Base-by-base conservation (phyloP, 2,113 vertebrate species). In the Centropus unirufus region DNA sequence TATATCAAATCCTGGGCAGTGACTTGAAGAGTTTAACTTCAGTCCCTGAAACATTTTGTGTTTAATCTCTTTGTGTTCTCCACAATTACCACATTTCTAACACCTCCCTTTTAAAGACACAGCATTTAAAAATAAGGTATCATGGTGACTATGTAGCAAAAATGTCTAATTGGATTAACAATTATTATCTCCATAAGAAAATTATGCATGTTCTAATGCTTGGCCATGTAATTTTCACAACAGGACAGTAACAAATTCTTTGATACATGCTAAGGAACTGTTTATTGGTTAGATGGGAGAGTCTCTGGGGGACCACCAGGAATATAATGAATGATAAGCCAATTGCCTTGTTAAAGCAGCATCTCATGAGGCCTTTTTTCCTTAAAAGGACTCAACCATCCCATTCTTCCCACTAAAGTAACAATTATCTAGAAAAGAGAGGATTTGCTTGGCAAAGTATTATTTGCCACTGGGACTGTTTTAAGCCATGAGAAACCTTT, bases 121-220 rank as follows among this genome's bases (percentile, higher is more conserved):
- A 52, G 29, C 29, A 49, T 81, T 87, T 49, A 78, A 77, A 83
- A 88, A 64, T 22, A 66, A 62, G 27, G 34, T 59, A 26, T 66
- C 47, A 9, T 51, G 59, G 39, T 88, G 51, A 74, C 59, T 73
- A 6, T 51, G 36, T 54, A 70, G 92, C 40, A 85, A 82, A 92
- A 95, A 62, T 46, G 40, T 16, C 22, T 81, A 90, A 70, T 88
- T 95, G 91, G 66, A 64, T 1, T 29, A 93, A 81, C 83, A 77
- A 66, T 84, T 51, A 83, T 89, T 87, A 83, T 63, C 52, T 77
- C 57, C 68, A 49, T 66, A 93, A 83, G 92, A 94, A 95, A 95
- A 83, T 72, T 57, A 87, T 44, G 47, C 68, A 77, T 74, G 64
- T 88, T 88, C 73, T 80, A 87, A 93, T 93, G 68, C 61, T 68